Percentiles rank a stretch among this genome's conserved stretches.
Evolutionary conservation across 2,888 invertebrate genomes (phyloP).

Genomic region (Drosophila anomalipes): DNA sequence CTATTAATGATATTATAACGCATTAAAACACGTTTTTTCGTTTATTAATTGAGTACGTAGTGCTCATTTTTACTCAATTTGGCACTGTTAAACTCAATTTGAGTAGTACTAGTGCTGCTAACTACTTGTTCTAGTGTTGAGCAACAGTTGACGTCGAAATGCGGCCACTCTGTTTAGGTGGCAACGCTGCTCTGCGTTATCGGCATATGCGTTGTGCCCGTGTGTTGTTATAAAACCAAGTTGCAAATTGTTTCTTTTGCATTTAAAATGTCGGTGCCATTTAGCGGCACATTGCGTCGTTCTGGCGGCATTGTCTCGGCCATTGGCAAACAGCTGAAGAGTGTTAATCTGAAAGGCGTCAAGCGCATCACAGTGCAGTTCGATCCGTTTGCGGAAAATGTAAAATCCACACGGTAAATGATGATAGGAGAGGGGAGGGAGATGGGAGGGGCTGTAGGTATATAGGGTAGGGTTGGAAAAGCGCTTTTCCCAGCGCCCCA

Average conservation of each 20-base stretch:
- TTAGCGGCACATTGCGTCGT: constrained; percentile 89
- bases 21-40: neutral
- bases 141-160: neutral
- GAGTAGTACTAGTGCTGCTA: constrained; percentile 25
- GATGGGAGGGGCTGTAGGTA: neutral
- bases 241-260: constrained; percentile 20
- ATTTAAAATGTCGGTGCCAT: constrained; percentile 89
- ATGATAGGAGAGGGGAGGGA: constrained; percentile 1
- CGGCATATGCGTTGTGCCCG: constrained; percentile 34
- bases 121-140: constrained; percentile 17
- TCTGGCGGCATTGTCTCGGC: constrained; percentile 90
- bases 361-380: constrained; percentile 92
- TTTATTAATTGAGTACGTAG: neutral
- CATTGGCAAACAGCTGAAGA: constrained; percentile 90
- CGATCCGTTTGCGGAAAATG: constrained; percentile 93
- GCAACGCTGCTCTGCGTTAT: constrained; percentile 30
- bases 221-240: constrained; percentile 62
- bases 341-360: constrained; percentile 91
- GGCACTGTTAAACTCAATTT: constrained; percentile 42
- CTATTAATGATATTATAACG: neutral
- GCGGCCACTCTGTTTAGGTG: constrained; percentile 29
- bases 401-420: constrained; percentile 87
- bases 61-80: constrained; percentile 42
- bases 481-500: constrained; percentile 51
- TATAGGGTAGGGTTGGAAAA: constrained; percentile 63